These are phyloP conservation scores for Beroe forskalii DNA, from an alignment of 37 sponge, comb jelly and placozoan species.

Conservation along the genomic window DNA sequence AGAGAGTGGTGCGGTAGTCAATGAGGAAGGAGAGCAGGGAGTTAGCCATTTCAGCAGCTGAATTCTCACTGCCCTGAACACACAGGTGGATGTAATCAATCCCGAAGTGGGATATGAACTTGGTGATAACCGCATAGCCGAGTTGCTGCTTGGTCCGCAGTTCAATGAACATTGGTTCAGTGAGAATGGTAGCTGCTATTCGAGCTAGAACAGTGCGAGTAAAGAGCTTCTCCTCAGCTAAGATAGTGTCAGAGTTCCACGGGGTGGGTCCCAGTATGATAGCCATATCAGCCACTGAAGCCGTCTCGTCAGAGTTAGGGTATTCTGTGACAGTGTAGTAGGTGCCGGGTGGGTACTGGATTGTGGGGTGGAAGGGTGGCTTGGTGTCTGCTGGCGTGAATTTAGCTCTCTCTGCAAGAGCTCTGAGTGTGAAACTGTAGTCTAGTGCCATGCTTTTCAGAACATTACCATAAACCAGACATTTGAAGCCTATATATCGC, in stretches of 20 bases:
- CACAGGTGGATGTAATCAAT: conserved; percentile 20
- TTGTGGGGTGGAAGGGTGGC: conserved; percentile 56
- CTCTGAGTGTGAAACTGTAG: not conserved
- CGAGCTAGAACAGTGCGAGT: conserved; percentile 15
- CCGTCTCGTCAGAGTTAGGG: conserved; percentile 42
- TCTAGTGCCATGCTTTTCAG: not conserved
- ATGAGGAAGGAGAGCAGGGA: conserved; percentile 1
- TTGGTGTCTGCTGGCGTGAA: not conserved
- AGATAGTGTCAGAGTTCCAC: conserved; percentile 3
- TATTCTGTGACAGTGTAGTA: conserved; percentile 23
- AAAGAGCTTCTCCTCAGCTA: not conserved
- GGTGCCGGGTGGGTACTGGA: conserved; percentile 41
- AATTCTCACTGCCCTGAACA: conserved; percentile 50
- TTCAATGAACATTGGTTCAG: conserved; percentile 14
- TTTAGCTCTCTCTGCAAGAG: not conserved
- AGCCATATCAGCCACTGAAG: conserved; percentile 44
- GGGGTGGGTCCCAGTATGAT: conserved; percentile 46
- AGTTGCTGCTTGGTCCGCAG: conserved; percentile 37
- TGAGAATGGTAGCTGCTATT: not conserved
- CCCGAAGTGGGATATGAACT: conserved; percentile 27
- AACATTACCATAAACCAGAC: conserved; percentile 34
- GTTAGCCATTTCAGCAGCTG: not conserved
- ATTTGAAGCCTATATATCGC: not conserved
- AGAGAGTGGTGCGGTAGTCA: not conserved
- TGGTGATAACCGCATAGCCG: conserved; percentile 23